phyloP scores from a whole-genome alignment of 2,888 invertebrate genomes.

The Agrotis ipsilon region DNA sequence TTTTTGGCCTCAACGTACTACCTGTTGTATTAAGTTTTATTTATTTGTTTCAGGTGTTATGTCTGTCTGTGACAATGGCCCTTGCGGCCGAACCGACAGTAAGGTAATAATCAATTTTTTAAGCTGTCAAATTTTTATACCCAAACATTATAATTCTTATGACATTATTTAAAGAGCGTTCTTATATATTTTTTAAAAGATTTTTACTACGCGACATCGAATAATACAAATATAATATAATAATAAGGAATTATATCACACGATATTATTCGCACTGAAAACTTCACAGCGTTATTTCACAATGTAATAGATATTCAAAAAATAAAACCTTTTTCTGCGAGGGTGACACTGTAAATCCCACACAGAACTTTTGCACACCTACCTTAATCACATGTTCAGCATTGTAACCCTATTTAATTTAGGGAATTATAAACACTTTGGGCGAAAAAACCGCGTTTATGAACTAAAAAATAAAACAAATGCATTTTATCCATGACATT shows the following conservation, averaged over 20 bases:
- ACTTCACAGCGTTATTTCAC: not conserved
- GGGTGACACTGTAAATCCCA: not conserved
- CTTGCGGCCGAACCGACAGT: conserved; percentile 76
- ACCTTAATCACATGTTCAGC: conserved; percentile 16
- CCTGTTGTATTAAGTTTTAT: conserved; percentile 23
- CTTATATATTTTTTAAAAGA: no score
- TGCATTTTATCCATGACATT: conserved; percentile 5
- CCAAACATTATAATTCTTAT: no score
- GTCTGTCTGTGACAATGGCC: conserved; percentile 79
- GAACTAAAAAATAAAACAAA: not conserved
- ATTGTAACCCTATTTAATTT: not conserved
- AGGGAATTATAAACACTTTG: not conserved
- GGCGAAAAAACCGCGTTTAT: not conserved
- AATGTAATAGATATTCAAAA: not conserved
- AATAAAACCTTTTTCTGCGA: not conserved
- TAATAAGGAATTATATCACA: not conserved
- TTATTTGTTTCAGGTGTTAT: conserved; percentile 78
- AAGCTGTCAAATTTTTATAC: not conserved
- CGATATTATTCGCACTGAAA: not conserved
- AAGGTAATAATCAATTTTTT: conserved; percentile 59
- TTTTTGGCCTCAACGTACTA: conserved; percentile 13
- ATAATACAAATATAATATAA: not conserved
- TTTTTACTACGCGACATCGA: not conserved
- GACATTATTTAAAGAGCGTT: no score
- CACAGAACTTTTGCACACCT: conserved; percentile 4